These are phyloP conservation scores for Lepus europaeus DNA, from an alignment of 2,113 vertebrate species.

Conservation along the genomic window DNA sequence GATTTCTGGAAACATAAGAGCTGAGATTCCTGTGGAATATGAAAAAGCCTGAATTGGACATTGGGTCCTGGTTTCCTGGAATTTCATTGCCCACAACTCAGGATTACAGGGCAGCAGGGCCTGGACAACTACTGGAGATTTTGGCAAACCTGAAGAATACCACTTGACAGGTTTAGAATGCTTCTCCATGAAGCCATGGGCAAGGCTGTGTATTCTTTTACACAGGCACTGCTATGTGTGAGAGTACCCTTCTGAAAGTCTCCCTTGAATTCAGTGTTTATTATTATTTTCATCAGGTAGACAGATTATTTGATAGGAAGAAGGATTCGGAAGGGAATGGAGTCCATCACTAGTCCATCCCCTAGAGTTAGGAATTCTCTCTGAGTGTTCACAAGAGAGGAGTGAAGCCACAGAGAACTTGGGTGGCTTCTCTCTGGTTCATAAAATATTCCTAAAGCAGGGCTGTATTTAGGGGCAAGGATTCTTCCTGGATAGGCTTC, in stretches of 20 bases:
- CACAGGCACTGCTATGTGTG: not conserved
- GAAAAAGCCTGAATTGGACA: not conserved
- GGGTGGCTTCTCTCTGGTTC: not conserved
- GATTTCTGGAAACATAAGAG: conserved; percentile 9
- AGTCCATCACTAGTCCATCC: not conserved
- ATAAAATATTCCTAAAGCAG: not conserved
- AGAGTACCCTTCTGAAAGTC: not conserved
- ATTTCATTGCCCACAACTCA: not conserved
- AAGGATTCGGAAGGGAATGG: not conserved
- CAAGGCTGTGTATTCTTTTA: not conserved
- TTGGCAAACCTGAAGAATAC: not conserved
- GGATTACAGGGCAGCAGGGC: not conserved
- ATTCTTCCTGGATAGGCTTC: not conserved
- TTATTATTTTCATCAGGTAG: not conserved
- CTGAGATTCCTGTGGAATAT: not conserved
- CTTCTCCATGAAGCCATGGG: not conserved
- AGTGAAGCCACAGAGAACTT: not conserved
- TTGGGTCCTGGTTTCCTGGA: not conserved
- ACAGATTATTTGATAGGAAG: not conserved
- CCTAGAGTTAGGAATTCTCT: not conserved
- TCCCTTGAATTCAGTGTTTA: not conserved
- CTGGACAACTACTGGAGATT: not conserved
- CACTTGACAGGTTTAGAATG: not conserved
- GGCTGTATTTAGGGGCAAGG: not conserved
- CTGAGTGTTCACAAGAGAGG: not conserved